These are phyloP conservation scores for Falcaria lacertinaria DNA, from an alignment of 2,888 invertebrate species.

Conservation along the genomic window DNA sequence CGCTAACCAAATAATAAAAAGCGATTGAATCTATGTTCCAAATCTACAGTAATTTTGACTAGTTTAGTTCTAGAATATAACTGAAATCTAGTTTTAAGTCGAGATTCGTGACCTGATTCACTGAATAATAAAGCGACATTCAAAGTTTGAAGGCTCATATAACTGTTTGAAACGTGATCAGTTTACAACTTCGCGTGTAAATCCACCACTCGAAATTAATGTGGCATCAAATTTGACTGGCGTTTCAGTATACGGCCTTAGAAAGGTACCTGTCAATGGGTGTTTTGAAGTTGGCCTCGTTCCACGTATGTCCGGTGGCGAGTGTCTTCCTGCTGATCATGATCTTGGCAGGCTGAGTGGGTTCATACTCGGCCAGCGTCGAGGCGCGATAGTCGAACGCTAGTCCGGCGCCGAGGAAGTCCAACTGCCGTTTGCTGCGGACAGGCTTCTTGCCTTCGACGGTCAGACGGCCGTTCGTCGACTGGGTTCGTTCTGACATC, in stretches of 20 bases:
- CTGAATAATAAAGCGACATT: no score
- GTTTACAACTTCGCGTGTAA: no score
- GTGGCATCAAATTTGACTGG: no score
- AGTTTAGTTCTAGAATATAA: no score
- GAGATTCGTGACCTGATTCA: no score
- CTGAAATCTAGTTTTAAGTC: no score
- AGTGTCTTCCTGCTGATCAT: conserved; percentile 72
- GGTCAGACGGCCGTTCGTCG: conserved; percentile 45
- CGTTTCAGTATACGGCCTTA: not conserved
- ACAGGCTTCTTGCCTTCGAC: conserved; percentile 50
- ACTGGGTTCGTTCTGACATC: conserved; percentile 56
- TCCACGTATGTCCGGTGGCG: conserved; percentile 72
- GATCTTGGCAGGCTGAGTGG: conserved; percentile 64
- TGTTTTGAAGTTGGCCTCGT: conserved; percentile 68
- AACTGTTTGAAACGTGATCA: no score
- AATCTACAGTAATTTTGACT: no score
- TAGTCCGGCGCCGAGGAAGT: conserved; percentile 58
- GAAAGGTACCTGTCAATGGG: conserved; percentile 64
- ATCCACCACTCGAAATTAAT: no score
- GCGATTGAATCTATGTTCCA: no score
- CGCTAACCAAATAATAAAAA: no score
- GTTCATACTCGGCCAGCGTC: conserved; percentile 55
- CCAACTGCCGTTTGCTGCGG: conserved; percentile 60
- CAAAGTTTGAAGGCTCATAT: no score
- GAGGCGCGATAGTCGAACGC: conserved; percentile 45